Evolutionary conservation across 2,113 vertebrate species (phyloP), one percentile per base, ranked within the genome.

Genomic region (Jaculus jaculus): DNA sequence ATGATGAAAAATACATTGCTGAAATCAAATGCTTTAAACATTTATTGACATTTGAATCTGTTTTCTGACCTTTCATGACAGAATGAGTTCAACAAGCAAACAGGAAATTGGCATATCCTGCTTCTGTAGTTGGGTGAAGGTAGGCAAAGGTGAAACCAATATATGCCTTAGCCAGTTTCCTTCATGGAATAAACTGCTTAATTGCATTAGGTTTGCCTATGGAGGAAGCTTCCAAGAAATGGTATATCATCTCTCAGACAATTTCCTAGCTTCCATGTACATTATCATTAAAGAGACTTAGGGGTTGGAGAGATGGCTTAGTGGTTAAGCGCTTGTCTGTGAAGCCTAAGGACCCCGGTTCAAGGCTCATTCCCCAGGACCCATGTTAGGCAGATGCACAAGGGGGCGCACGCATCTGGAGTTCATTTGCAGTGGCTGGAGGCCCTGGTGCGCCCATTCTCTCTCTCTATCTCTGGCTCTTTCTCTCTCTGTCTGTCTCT

Each of bases 61-160:
- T 77, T 47, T 96, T 91, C 73, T 97, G 92, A 97, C 81, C 94
- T 98, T 97, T 97, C 28, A 26, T 92, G 94, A 97, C 84, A 97
- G 89, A 97, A 96, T 92, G 80, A 97, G 89, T 97, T 94, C 96
- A 98, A 77, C 18, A 84, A 92, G 66, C 47, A 91, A 94, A 80
- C 39, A 75, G 5, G 72, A 91, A 82, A 96, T 96, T 92, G 89
- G 65, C 89, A 96, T 83, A 82, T 73, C 88, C 30, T 26, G 77
- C 42, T 91, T 51, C 9, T 96, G 24, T 92, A 89, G 91, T 75
- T 60, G 77, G 89, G 92, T 93, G 89, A 96, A 82, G 34, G 93
- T 96, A 95, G 84, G 78, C 61, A 90, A 89, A 80, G 54, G 71
- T 58, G 83, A 95, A 96, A 88, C 60, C 94, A 96, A 81, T 78